Evolutionary conservation across 2,797 vertebrate genomes (phyloP).

Genomic region (Chelmon rostratus): DNA sequence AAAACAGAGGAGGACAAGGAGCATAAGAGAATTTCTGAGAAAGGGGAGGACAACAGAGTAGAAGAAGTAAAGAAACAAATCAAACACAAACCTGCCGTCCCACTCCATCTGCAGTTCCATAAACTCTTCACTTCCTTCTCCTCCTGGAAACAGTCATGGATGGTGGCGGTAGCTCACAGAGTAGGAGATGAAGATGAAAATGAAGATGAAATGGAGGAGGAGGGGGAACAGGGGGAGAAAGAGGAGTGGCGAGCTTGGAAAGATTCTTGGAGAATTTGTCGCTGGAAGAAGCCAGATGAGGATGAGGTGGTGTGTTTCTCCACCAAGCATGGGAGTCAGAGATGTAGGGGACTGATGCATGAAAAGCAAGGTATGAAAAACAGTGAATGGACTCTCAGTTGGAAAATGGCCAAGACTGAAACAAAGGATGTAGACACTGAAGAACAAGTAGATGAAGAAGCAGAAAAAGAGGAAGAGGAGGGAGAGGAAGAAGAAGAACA

Average conservation of each 20-base stretch:
- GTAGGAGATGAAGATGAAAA: slow-evolving; percentile 24
- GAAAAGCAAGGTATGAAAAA: neutral
- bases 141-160: slow-evolving; percentile 75
- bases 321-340: slow-evolving; percentile 45
- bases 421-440: neutral
- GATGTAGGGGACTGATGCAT: slow-evolving; percentile 3
- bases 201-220: slow-evolving; percentile 26
- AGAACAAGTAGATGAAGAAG: slow-evolving; percentile 27
- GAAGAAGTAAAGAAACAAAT: neutral
- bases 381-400: slow-evolving; percentile 70
- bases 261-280: slow-evolving; percentile 76
- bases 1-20: neutral
- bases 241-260: slow-evolving; percentile 64
- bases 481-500: neutral
- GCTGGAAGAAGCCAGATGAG: slow-evolving; percentile 28
- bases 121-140: slow-evolving; percentile 59
- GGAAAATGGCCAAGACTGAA: slow-evolving; percentile 48
- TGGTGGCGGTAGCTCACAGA: slow-evolving; percentile 60
- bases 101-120: slow-evolving; percentile 76
- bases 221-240: neutral
- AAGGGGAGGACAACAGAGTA: slow-evolving; percentile 9
- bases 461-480: neutral
- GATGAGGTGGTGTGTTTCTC: slow-evolving; percentile 71
- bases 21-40: neutral
- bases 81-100: neutral